A percentile compares a stretch with the other conserved stretches of the same genome.
Conservation (phyloP, 2,888 invertebrate genomes). For the Ormyrus nitidulus region DNA sequence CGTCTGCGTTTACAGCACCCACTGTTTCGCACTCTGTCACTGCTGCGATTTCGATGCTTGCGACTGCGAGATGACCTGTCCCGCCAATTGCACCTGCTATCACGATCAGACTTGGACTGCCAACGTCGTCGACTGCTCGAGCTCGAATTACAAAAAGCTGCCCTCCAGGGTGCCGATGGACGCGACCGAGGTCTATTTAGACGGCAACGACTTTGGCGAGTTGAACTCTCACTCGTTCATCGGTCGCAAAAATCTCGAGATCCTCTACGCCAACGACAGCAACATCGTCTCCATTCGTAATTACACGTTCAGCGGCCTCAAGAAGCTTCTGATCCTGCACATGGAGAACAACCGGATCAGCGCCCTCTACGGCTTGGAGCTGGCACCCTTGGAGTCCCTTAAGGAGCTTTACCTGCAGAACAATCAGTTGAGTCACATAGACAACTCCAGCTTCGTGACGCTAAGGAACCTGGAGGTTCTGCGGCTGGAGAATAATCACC, state of each 20-base stretch:
- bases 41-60: constrained; percentile 98
- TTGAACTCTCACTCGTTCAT: constrained; percentile 93
- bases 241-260: constrained; percentile 91
- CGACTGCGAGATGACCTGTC: constrained; percentile 98
- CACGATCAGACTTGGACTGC: constrained; percentile 96
- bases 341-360: constrained; percentile 91
- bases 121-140: constrained; percentile 94
- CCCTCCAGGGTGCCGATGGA: constrained; percentile 95
- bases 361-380: constrained; percentile 87
- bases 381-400: constrained; percentile 87
- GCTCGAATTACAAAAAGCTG: constrained; percentile 87
- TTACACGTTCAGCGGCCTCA: constrained; percentile 92
- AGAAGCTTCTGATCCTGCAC: constrained; percentile 87
- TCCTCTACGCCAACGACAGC: constrained; percentile 92
- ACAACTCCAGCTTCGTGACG: constrained; percentile 89
- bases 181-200: constrained; percentile 95
- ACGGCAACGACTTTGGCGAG: constrained; percentile 92
- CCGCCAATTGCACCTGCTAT: constrained; percentile 94
- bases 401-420: constrained; percentile 91
- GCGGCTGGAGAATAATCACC: constrained; percentile 88
- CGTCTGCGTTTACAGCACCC: constrained; percentile 93
- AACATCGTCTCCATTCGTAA: constrained; percentile 90
- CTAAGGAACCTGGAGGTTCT: constrained; percentile 90
- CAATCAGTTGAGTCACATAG: constrained; percentile 88
- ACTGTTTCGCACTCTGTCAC: constrained; percentile 95